A percentile compares a stretch with the other conserved stretches of the same genome.
Evolutionary conservation across 2,113 vertebrate genomes (phyloP).

Genomic region (Vulpes ferrilata): DNA sequence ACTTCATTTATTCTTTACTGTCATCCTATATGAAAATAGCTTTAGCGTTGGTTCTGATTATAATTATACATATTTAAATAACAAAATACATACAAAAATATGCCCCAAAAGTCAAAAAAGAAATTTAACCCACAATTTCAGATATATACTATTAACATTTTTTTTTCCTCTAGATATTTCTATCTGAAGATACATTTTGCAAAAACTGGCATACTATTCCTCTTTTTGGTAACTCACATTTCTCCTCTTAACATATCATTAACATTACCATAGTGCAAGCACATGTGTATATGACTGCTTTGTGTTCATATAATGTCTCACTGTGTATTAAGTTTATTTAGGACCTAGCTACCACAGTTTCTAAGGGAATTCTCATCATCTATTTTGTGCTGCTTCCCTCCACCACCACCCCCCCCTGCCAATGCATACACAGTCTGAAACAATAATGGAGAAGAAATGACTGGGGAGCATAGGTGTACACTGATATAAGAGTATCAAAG

Average conservation of each 20-base stretch:
- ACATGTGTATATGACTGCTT: not conserved
- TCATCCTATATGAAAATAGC: slow-evolving; percentile 29
- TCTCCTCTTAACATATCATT: not conserved
- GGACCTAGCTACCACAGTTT: not conserved
- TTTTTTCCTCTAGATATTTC: slow-evolving; percentile 11
- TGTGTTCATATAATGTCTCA: not conserved
- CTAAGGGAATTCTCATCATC: not conserved
- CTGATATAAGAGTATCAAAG: not conserved
- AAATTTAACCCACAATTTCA: not conserved
- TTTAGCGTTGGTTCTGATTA: slow-evolving; percentile 33
- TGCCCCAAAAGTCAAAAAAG: slow-evolving; percentile 8
- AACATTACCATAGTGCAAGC: not conserved
- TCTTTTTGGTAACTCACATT: not conserved
- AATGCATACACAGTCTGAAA: not conserved
- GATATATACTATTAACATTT: not conserved
- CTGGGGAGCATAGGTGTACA: not conserved
- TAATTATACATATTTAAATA: not conserved
- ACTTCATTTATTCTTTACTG: not conserved
- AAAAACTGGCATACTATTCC: not conserved
- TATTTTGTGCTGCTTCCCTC: not conserved
- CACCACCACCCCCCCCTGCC: too few species aligned
- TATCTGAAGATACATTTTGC: not conserved
- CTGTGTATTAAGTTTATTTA: not conserved
- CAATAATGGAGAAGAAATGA: not conserved
- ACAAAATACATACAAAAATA: not conserved